These are phyloP conservation scores for Sinotaia quadrata DNA, from an alignment of 2,888 invertebrate genomes.

Conservation along the genomic window DNA sequence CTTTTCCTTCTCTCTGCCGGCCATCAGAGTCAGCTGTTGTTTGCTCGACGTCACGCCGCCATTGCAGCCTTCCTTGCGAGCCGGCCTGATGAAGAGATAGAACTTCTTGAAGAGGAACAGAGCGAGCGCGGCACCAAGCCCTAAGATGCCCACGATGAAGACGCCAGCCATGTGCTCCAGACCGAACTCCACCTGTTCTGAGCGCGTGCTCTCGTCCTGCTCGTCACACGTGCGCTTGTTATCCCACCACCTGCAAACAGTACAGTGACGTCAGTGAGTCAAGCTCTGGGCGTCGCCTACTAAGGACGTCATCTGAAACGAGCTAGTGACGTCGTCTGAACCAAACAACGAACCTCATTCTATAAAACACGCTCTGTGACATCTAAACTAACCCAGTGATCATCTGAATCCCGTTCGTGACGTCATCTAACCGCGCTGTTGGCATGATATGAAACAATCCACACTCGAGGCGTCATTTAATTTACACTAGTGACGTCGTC, in stretches of 20 bases:
- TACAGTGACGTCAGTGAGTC: neutral
- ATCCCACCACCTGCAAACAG: slow-evolving; percentile 60
- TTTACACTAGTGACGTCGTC: too few species aligned
- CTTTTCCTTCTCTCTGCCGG: slow-evolving; percentile 13
- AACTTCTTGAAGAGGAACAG: slow-evolving; percentile 63
- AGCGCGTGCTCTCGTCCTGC: slow-evolving; percentile 39
- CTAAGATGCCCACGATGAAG: slow-evolving; percentile 60
- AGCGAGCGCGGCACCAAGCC: slow-evolving; percentile 51
- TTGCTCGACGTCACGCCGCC: slow-evolving; percentile 16
- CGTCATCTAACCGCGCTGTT: too few species aligned
- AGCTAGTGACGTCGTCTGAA: neutral
- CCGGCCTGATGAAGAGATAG: slow-evolving; percentile 44
- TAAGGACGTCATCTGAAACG: neutral
- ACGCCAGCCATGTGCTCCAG: slow-evolving; percentile 61
- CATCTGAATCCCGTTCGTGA: too few species aligned
- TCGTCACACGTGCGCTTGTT: slow-evolving; percentile 56
- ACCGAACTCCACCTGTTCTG: slow-evolving; percentile 51
- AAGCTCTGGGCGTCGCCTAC: neutral
- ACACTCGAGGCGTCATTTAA: too few species aligned
- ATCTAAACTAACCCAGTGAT: too few species aligned
- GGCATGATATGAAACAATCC: too few species aligned
- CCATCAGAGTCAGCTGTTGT: neutral
- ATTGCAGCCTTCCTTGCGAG: neutral
- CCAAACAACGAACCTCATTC: neutral
- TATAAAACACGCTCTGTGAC: too few species aligned